A percentile compares a stretch with the other conserved stretches of the same genome.
phyloP scores from a whole-genome alignment of 2,797 vertebrate species.

The Spinus olivaceus region DNA sequence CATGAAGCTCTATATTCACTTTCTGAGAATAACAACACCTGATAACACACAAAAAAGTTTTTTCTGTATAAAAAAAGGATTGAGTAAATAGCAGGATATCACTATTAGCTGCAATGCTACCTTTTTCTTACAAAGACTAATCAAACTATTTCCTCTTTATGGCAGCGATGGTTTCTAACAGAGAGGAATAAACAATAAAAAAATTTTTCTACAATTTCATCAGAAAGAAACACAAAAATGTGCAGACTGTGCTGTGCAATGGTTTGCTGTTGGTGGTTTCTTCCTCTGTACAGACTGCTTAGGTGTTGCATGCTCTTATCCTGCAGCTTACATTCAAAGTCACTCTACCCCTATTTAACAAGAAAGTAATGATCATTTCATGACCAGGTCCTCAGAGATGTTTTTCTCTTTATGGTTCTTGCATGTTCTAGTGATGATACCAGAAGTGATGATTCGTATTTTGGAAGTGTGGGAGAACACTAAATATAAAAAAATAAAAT shows the following conservation, averaged over 20 bases:
- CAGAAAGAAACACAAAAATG: neutral
- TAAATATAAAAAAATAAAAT: neutral
- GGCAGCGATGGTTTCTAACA: neutral
- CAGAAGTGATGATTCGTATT: neutral
- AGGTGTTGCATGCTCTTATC: neutral
- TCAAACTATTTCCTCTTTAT: neutral
- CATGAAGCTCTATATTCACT: neutral
- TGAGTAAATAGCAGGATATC: neutral
- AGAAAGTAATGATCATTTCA: neutral
- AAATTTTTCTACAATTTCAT: neutral
- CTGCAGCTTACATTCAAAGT: neutral
- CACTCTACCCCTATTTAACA: neutral
- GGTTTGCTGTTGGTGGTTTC: neutral
- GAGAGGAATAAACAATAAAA: neutral
- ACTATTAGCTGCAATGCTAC: neutral
- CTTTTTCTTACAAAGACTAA: neutral
- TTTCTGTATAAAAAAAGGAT: neutral
- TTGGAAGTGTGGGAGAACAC: neutral
- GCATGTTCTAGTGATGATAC: fast-evolving
- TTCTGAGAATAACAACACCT: neutral
- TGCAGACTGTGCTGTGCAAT: neutral
- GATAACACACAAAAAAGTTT: neutral
- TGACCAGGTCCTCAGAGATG: neutral
- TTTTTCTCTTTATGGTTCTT: neutral
- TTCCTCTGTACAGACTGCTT: neutral